These are phyloP conservation scores for Beroe forskalii DNA, from an alignment of 37 sponge, comb jelly and placozoan genomes.

Conservation along the genomic window DNA sequence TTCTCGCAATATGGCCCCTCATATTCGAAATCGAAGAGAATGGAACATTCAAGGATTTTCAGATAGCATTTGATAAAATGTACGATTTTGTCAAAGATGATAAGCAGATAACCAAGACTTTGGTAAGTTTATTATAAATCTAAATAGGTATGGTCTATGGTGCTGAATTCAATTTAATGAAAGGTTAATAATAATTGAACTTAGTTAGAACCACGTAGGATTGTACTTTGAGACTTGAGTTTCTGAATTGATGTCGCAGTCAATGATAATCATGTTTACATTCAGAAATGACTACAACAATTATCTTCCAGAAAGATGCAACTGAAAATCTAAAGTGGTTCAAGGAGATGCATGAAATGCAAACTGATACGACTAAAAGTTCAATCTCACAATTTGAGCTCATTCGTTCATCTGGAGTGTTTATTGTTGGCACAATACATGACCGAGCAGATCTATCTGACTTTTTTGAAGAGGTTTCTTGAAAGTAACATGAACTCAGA, in stretches of 20 bases:
- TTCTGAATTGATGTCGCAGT: neutral
- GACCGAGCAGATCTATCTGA: neutral
- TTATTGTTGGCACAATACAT: neutral
- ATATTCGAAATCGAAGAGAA: neutral
- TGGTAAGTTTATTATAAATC: constrained; percentile 12
- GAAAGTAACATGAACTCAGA: no score
- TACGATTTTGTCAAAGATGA: constrained; percentile 15
- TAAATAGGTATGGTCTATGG: neutral
- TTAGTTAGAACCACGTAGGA: no score
- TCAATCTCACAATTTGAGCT: constrained; percentile 17
- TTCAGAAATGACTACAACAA: no score
- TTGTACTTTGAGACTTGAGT: neutral
- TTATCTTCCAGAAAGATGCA: constrained; percentile 20
- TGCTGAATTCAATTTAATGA: no score
- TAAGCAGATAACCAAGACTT: neutral
- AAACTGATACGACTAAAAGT: constrained; percentile 34
- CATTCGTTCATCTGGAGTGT: neutral
- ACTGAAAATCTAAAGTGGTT: constrained; percentile 44
- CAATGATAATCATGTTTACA: no score
- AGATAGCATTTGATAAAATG: constrained; percentile 3
- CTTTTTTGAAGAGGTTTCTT: constrained; percentile 53
- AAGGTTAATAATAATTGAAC: no score
- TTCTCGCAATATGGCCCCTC: constrained; percentile 32
- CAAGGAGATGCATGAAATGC: constrained; percentile 38
- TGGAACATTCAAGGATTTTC: neutral